A percentile compares a stretch with the other conserved stretches of the same genome.
Conservation (phyloP, 2,113 vertebrate species). For the Scopus umbretta region DNA sequence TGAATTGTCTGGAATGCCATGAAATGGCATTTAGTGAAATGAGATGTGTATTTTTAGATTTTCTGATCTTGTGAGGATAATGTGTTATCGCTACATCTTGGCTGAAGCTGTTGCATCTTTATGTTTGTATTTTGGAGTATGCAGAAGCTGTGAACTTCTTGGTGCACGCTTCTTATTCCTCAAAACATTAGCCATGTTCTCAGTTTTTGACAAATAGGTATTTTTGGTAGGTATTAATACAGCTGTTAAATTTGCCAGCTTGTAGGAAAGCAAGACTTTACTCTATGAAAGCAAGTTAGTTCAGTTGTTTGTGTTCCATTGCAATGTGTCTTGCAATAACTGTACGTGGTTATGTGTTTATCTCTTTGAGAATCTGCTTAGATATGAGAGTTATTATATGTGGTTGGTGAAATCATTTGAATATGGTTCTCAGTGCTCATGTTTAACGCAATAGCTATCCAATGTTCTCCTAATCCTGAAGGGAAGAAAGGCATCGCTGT, state of each 20-base stretch:
- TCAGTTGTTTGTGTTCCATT: not conserved
- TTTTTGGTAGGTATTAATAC: not conserved
- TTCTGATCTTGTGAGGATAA: not conserved
- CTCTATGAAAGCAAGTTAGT: not conserved
- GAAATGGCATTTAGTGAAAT: not conserved
- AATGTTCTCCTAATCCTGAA: not conserved
- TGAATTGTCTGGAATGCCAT: not conserved
- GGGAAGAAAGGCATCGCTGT: not conserved
- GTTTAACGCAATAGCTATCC: not conserved
- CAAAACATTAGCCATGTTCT: not conserved
- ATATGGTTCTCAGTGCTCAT: not conserved
- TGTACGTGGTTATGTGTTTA: not conserved
- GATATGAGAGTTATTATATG: not conserved
- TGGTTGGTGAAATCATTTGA: not conserved
- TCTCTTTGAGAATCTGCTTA: not conserved
- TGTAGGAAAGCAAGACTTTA: not conserved
- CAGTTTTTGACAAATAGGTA: not conserved
- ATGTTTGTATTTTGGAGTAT: not conserved
- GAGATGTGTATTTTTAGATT: not conserved
- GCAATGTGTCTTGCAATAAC: not conserved
- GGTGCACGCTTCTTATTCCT: not conserved
- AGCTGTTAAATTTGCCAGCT: not conserved
- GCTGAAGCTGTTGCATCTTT: not conserved
- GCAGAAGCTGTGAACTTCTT: not conserved
- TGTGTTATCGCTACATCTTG: not conserved